Evolutionary conservation across 1,140 invertebrate species (phyloP).

Genomic region (Lucilia cuprina): DNA sequence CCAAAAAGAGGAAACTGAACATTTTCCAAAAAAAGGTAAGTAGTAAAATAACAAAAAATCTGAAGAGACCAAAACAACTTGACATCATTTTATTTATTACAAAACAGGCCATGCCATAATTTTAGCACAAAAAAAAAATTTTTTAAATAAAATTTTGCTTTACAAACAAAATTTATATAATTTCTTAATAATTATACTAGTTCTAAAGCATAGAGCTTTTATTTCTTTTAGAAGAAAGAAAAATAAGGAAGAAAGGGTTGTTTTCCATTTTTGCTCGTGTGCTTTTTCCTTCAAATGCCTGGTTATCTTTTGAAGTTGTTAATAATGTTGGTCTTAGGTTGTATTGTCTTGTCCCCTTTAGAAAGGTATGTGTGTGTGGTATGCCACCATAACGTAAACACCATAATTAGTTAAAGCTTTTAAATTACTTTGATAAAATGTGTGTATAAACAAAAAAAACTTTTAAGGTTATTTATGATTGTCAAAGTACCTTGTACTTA

Average conservation of each 20-base stretch:
- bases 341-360: neutral
- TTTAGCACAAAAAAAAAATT: neutral
- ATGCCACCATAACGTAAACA: conserved; percentile 27
- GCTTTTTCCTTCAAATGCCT: neutral
- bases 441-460: neutral
- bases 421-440: neutral
- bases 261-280: neutral
- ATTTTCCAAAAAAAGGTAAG: neutral
- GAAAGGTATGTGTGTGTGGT: neutral
- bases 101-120: neutral
- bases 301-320: neutral
- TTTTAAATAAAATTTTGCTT: too few relatives aligned
- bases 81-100: conserved; percentile 8
- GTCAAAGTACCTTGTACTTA: neutral
- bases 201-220: too few relatives aligned
- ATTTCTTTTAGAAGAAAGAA: neutral
- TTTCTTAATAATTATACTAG: too few relatives aligned
- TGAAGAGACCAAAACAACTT: neutral
- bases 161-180: too few relatives aligned
- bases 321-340: neutral
- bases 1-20: neutral
- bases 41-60: neutral
- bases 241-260: neutral
- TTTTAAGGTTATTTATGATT: conserved; percentile 6
- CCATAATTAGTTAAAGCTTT: conserved; percentile 29